phyloP scores from a whole-genome alignment of 1,140 invertebrate species.

The Drosophila subobscura region DNA sequence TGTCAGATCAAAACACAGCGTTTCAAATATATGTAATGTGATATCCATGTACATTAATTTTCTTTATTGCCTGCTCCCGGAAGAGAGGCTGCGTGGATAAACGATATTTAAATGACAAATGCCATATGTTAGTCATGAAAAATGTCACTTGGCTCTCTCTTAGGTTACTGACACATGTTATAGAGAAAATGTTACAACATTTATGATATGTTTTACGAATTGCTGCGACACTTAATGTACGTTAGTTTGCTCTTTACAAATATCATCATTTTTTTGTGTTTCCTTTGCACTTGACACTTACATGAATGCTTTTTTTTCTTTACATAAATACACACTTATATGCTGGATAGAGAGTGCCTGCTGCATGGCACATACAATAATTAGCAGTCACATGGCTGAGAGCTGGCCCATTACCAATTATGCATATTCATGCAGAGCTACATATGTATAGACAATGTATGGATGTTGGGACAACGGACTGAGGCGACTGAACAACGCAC shows the following conservation, averaged over 20 bases:
- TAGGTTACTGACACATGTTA: constrained; percentile 45
- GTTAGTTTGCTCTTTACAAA: constrained; percentile 52
- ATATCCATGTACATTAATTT: not conserved
- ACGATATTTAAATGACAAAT: constrained; percentile 41
- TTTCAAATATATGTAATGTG: constrained; percentile 35
- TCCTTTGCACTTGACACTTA: constrained; percentile 29
- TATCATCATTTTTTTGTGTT: constrained; percentile 28
- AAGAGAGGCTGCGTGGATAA: constrained; percentile 30
- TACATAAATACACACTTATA: constrained; percentile 50
- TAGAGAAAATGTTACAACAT: constrained; percentile 83
- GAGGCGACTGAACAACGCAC: constrained; percentile 35
- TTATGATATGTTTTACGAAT: constrained; percentile 84
- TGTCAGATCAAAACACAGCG: constrained; percentile 41
- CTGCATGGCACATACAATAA: constrained; percentile 15
- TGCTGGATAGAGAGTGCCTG: constrained; percentile 26
- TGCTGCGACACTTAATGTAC: constrained; percentile 81
- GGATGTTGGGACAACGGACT: constrained; percentile 36
- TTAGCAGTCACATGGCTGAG: constrained; percentile 22
- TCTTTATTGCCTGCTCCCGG: not conserved
- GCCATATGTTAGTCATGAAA: constrained; percentile 62
- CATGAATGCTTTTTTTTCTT: constrained; percentile 18
- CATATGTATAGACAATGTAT: constrained; percentile 9
- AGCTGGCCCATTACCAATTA: constrained; percentile 30
- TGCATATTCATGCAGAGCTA: constrained; percentile 38
- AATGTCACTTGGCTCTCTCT: constrained; percentile 35